Evolutionary conservation across 2,113 vertebrate species (phyloP).

Genomic region (Pogonocichla stellata): DNA sequence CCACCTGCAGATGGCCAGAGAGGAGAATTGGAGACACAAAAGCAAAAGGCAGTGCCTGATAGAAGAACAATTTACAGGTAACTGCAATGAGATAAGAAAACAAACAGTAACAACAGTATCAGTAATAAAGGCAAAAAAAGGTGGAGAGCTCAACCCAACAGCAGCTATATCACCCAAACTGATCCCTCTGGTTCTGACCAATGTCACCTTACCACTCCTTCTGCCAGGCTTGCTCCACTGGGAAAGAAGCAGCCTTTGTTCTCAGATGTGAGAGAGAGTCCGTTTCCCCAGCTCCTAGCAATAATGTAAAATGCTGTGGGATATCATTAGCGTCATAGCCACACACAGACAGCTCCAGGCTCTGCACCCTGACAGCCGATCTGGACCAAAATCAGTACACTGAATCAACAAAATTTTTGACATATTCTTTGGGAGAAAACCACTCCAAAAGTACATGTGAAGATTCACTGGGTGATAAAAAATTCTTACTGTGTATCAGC

Average conservation of each 20-base stretch:
- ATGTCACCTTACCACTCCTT: neutral
- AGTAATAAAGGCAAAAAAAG: neutral
- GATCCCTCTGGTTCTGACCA: accelerated
- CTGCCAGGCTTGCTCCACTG: too few relatives aligned
- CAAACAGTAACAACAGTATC: neutral
- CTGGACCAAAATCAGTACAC: neutral
- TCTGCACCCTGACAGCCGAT: neutral
- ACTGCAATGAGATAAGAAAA: neutral
- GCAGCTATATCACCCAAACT: accelerated
- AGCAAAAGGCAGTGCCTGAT: neutral
- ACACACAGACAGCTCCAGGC: neutral
- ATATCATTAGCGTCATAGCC: accelerated
- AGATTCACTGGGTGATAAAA: neutral
- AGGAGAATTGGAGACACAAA: neutral
- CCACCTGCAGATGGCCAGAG: neutral
- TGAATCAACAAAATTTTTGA: neutral
- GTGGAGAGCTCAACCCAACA: neutral
- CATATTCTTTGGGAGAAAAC: neutral
- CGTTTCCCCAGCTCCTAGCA: neutral
- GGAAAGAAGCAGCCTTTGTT: neutral
- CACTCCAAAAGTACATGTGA: neutral
- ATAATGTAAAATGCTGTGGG: too few relatives aligned
- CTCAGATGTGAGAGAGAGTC: too few relatives aligned
- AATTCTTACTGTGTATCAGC: neutral
- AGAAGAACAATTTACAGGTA: neutral